Evolutionary conservation across 1,140 invertebrate genomes (phyloP), one percentile per base, ranked within the genome.

Genomic region (Lucilia cuprina): DNA sequence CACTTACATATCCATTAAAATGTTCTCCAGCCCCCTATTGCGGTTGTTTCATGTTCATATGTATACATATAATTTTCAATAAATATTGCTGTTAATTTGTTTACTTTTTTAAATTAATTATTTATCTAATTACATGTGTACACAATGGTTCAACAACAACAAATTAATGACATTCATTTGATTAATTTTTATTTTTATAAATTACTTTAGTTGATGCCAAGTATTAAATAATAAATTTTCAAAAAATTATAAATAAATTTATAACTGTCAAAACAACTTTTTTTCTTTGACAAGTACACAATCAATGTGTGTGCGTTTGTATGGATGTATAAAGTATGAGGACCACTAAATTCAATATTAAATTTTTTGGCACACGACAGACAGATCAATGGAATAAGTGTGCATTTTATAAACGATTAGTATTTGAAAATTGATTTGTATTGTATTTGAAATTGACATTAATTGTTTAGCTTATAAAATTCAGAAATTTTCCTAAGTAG

Each of bases 151-250:
- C 14, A 7, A 60, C 5, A 60, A 17, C 14, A 60, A 60, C 55
- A 60, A 60, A 60, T 60, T 60, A 60, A 60, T 60, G 55, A n/a
- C 55, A 60, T 12, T 60, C 55, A 60, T n/a, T 60, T 60, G 55
- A 60, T 60, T 60, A 60, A 60, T 60, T 60, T 60, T 60, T 60
- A 60, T 60, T 60, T 60, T 60, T 60, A 60, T 60, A 17, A 60
- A 60, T 60, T 60, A 60, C 14, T 60, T 60, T 14, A 17, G 25
- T 30, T 7, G 13, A 60, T 60, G 14, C 55, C 5, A 8, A 41
- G 41, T 41, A 60, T 60, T 12, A 60, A 60, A 60, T 60, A 60
- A 60, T 60, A 60, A 60, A 41, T 41, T 41, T 30, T 41, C 7
- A 41, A 41, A 41, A 60, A 60, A 60, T 60, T 60, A 60, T 60